phyloP scores from a whole-genome alignment of 2,113 vertebrate species.

The Corythornis madagascariensis region DNA sequence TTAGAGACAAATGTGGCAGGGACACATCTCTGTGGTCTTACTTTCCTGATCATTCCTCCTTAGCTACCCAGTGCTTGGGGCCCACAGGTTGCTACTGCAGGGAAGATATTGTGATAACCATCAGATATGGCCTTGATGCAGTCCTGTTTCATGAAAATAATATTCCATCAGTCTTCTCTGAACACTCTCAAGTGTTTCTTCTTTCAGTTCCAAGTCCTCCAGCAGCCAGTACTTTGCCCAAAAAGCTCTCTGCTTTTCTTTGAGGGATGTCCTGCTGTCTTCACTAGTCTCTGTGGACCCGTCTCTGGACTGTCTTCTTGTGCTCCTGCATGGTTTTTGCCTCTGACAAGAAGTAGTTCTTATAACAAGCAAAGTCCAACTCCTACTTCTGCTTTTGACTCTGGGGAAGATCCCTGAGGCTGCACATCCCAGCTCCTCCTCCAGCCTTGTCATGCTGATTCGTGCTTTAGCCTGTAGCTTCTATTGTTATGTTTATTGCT shows the following conservation, averaged over 20 bases:
- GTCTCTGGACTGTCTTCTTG: not conserved
- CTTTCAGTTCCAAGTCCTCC: not conserved
- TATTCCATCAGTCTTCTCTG: not conserved
- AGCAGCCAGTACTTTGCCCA: not conserved
- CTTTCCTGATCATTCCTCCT: not conserved
- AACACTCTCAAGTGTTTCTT: not conserved
- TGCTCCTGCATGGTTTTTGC: not conserved
- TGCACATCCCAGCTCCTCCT: not conserved
- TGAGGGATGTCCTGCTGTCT: not conserved
- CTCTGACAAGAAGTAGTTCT: not conserved
- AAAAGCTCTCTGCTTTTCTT: constrained; percentile 6
- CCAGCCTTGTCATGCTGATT: constrained; percentile 39
- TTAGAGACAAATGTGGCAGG: not conserved
- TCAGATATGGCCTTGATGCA: not conserved
- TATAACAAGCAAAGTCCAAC: not conserved
- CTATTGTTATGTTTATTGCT: constrained; percentile 58
- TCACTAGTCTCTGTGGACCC: not conserved
- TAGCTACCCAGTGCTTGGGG: not conserved
- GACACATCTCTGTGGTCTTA: not conserved
- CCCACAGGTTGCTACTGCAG: not conserved
- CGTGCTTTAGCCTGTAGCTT: constrained; percentile 43
- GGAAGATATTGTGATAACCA: not conserved
- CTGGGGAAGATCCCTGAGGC: constrained; percentile 22
- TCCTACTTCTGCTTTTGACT: not conserved
- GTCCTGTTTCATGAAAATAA: not conserved